Evolutionary conservation across 1,140 invertebrate species (phyloP).

Genomic region (Holotrichia oblita): DNA sequence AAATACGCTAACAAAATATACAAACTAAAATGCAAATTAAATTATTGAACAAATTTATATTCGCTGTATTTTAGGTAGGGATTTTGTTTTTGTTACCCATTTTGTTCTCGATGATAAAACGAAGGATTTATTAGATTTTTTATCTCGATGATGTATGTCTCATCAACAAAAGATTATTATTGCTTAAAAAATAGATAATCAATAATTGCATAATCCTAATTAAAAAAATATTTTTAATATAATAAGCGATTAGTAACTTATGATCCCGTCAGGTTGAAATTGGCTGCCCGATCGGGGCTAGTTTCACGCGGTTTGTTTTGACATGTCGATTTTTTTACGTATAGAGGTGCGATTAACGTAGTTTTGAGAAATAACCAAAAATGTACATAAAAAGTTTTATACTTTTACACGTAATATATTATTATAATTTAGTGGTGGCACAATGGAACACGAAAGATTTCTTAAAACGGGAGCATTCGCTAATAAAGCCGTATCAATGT

Average conservation of each 20-base stretch:
- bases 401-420: conserved; percentile 38
- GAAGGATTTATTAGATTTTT: conserved; percentile 21
- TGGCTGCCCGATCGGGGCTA: neutral
- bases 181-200: neutral
- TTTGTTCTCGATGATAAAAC: neutral
- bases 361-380: conserved; percentile 17
- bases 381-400: conserved; percentile 39
- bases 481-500: conserved; percentile 97
- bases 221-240: neutral
- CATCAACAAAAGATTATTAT: neutral
- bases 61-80: neutral
- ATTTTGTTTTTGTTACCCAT: conserved; percentile 18
- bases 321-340: conserved; percentile 16
- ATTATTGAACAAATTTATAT: conserved; percentile 12
- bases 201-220: neutral
- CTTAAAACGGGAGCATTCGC: conserved; percentile 91
- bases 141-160: neutral
- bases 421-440: conserved; percentile 48
- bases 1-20: conserved; percentile 24
- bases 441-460: conserved; percentile 86
- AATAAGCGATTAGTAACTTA: neutral
- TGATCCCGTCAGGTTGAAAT: neutral
- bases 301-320: neutral
- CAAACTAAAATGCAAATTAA: neutral
- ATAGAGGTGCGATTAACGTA: no score